Base-by-base conservation (phyloP, 2,113 vertebrate genomes). In the Nibea coibor region DNA sequence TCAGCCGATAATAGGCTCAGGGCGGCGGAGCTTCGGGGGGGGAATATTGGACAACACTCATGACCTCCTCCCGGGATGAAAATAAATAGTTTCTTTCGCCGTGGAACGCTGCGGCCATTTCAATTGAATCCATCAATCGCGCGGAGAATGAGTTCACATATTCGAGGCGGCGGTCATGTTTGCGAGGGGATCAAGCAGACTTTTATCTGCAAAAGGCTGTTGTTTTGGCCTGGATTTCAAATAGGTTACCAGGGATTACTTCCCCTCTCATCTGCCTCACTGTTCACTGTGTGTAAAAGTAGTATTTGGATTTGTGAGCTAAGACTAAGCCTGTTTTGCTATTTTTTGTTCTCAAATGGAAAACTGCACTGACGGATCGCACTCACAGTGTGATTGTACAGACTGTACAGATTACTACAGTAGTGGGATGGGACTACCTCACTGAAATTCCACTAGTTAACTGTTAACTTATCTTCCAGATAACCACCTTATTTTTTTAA, bases 181-280 rank as follows among this genome's bases (percentile, higher is more conserved):
- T 71, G 70, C 26, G 73, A 31, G 63, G 71, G 69, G 83, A 84
- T 84, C 62, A 78, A 83, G 74, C 19, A 11, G 75, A 77, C 78
- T 82, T 82, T 82, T 80, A 80, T 85, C 85, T 75, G 77, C 12
- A 53, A 86, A 84, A 81, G 75, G 74, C 59, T 68, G 69, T 77
- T 88, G 86, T 87, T 87, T 75, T 75, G 72, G 77, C 82, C 74
- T 64, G 82, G 59, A 69, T 82, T 85, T 82, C 69, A 88, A 83
- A 85, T 78, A 54, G 74, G 77, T 75, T 86, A 71, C 63, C 16
- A 14, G 73, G 71, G 73, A 90, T 83, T 85, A 82, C 47, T 45
- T 61, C 72, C 48, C 16, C 50, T 80, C 83, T 82, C 75, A 83
- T 85, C 75, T 78, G 72, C 62, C 62, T 84, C 48, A 24, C 63